A percentile compares a stretch with the other conserved stretches of the same genome.
These are phyloP conservation scores for Axinella damicornis DNA, from an alignment of 37 sponge, comb jelly and placozoan genomes.

Conservation along the genomic window DNA sequence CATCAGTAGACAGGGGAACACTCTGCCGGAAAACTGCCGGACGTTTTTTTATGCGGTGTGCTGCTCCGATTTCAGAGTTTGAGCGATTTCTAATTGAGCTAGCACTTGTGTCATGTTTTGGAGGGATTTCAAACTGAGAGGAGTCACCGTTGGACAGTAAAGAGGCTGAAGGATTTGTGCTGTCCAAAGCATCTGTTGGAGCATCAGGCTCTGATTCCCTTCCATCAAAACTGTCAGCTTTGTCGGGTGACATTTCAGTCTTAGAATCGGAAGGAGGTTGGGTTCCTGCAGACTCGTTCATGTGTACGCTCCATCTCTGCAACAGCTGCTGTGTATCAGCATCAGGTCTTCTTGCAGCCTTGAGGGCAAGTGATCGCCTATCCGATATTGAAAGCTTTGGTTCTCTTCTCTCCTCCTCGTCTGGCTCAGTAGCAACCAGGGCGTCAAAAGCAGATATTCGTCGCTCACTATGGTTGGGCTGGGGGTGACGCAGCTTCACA, in stretches of 20 bases:
- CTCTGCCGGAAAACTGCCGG: neutral
- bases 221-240: no score
- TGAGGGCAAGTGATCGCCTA: constrained; percentile 6
- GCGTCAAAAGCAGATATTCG: constrained; percentile 8
- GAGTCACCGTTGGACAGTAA: no score
- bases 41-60: neutral
- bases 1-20: neutral
- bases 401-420: neutral
- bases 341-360: constrained; percentile 20
- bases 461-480: neutral
- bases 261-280: no score
- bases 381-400: constrained; percentile 20
- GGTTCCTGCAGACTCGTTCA: no score
- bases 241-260: no score
- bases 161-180: no score
- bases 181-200: no score
- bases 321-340: constrained; percentile 1
- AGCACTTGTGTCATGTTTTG: no score
- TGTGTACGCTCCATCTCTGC: neutral
- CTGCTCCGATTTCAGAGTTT: neutral
- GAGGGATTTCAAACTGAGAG: no score
- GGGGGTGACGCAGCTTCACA: no score
- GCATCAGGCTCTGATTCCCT: no score
- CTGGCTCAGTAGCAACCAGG: constrained; percentile 11
- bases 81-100: neutral